A percentile compares a stretch with the other conserved stretches of the same genome.
Conservation (phyloP, 2,797 vertebrate genomes). For the Cossypha heuglini region DNA sequence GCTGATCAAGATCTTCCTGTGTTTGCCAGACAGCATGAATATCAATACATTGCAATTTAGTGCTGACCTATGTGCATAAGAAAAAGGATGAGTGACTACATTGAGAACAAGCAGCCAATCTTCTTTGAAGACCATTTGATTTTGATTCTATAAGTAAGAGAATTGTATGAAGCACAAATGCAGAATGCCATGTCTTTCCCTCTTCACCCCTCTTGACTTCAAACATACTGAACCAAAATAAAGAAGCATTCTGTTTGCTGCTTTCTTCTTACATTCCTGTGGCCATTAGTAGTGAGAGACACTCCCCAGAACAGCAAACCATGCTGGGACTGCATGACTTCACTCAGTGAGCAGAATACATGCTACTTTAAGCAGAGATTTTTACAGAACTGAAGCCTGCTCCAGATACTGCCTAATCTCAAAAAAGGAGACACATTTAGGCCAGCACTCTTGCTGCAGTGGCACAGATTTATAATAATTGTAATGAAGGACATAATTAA, state of each 20-base stretch:
- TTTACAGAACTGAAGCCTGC: constrained; percentile 36
- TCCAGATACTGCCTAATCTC: constrained; percentile 31
- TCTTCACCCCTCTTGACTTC: not conserved
- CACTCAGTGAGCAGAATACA: not conserved
- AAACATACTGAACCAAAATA: not conserved
- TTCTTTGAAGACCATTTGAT: not conserved
- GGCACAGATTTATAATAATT: constrained; percentile 55
- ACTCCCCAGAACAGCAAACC: not conserved
- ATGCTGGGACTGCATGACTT: not conserved
- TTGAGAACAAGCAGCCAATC: not conserved
- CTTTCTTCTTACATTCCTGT: not conserved
- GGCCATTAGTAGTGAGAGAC: not conserved
- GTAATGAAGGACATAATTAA: constrained; percentile 67
- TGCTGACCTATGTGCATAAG: not conserved
- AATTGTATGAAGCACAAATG: not conserved
- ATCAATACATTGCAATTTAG: not conserved
- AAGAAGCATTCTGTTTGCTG: not conserved
- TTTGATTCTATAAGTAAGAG: not conserved
- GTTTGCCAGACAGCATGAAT: not conserved
- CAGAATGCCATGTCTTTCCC: not conserved
- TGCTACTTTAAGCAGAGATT: not conserved
- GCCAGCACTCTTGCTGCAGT: constrained; percentile 24
- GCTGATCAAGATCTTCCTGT: not conserved
- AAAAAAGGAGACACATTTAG: constrained; percentile 49
- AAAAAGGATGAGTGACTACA: not conserved